A percentile compares a stretch with the other conserved stretches of the same genome.
These are phyloP conservation scores for Parnassius mnemosyne DNA, from an alignment of 2,888 invertebrate species.

Conservation along the genomic window DNA sequence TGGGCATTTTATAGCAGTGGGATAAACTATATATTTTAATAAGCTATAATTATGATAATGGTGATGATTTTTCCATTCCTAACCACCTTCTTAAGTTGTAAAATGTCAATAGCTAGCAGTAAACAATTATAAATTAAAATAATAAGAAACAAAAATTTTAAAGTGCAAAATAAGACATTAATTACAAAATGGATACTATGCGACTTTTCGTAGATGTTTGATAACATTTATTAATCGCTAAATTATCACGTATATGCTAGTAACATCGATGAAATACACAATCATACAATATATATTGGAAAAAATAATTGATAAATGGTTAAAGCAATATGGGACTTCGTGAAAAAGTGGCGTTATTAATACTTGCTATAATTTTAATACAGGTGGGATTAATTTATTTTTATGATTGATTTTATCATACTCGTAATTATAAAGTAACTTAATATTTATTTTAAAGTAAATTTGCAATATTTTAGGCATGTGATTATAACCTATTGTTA, in stretches of 20 bases:
- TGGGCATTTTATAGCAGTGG: too few relatives aligned
- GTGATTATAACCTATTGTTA: too few relatives aligned
- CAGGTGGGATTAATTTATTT: slow-evolving; percentile 44
- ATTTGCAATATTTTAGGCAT: too few relatives aligned
- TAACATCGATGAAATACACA: slow-evolving; percentile 12
- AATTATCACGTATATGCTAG: slow-evolving; percentile 22
- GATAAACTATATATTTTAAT: too few relatives aligned
- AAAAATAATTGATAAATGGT: slow-evolving; percentile 6
- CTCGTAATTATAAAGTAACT: too few relatives aligned
- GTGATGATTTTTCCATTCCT: too few relatives aligned
- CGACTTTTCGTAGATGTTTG: slow-evolving; percentile 12
- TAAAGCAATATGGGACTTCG: slow-evolving; percentile 48
- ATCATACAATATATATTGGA: slow-evolving; percentile 21
- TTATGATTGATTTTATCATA: neutral
- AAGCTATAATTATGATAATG: too few relatives aligned
- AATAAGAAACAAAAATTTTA: too few relatives aligned
- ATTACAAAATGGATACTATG: neutral
- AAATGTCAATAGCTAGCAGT: neutral
- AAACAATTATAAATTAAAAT: neutral
- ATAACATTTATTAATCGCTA: slow-evolving; percentile 13
- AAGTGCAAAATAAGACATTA: too few relatives aligned
- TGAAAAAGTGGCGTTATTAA: slow-evolving; percentile 47
- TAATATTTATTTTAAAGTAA: too few relatives aligned
- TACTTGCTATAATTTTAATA: slow-evolving; percentile 36
- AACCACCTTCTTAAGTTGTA: neutral